Percentiles rank a stretch among this genome's conserved stretches.
phyloP scores from a whole-genome alignment of 1,140 invertebrate species.

The Tetranychus urticae region DNA sequence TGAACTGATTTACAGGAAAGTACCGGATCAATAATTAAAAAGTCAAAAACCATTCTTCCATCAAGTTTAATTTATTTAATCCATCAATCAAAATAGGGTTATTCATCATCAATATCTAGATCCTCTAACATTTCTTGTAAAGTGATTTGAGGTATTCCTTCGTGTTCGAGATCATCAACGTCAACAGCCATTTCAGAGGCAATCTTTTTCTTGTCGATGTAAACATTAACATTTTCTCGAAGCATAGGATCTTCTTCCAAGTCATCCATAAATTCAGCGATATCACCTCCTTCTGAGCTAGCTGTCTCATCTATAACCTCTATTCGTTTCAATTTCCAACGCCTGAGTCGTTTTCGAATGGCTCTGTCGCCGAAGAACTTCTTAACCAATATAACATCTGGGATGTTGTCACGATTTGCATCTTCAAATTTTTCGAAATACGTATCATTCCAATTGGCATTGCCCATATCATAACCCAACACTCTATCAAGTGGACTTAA shows the following conservation, averaged over 20 bases:
- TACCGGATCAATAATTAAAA: too few relatives aligned
- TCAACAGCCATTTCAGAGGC: conserved; percentile 20
- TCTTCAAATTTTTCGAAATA: conserved; percentile 58
- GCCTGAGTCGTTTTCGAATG: conserved; percentile 39
- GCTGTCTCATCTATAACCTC: conserved; percentile 29
- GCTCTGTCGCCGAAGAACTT: conserved; percentile 59
- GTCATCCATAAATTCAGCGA: conserved; percentile 86
- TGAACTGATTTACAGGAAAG: too few relatives aligned
- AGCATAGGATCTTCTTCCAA: conserved; percentile 77
- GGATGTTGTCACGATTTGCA: conserved; percentile 30
- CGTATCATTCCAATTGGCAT: conserved; percentile 67
- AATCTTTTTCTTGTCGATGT: conserved; percentile 23
- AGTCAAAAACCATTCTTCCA: too few relatives aligned
- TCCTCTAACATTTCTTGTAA: conserved; percentile 95
- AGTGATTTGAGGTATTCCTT: conserved; percentile 53
- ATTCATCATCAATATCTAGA: conserved; percentile 22
- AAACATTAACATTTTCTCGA: conserved; percentile 81
- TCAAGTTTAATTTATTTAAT: too few relatives aligned
- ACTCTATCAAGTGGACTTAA: conserved; percentile 78
- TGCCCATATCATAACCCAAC: conserved; percentile 64
- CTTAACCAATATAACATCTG: conserved; percentile 78
- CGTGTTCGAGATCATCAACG: conserved; percentile 37
- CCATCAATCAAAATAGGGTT: background rate
- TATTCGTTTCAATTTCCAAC: conserved; percentile 78
- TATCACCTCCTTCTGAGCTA: conserved; percentile 39